Evolutionary conservation across 2,888 invertebrate genomes (phyloP).

Genomic region (Koerneria pararmatus): DNA sequence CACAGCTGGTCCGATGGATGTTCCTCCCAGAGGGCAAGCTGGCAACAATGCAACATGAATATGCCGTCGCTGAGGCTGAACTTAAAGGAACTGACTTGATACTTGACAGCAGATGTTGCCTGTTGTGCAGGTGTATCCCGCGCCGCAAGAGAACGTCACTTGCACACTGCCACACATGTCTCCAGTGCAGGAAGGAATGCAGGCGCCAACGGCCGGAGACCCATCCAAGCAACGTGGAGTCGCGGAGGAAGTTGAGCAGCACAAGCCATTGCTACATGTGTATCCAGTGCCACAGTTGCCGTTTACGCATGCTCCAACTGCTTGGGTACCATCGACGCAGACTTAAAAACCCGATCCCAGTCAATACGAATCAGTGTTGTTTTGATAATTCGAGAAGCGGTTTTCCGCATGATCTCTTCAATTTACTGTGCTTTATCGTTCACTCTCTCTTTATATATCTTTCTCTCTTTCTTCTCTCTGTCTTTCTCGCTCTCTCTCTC

Average conservation of each 20-base stretch:
- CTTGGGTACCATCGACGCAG: slow-evolving; percentile 59
- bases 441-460: too few relatives aligned
- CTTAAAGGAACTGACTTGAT: slow-evolving; percentile 28
- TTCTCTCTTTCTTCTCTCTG: too few relatives aligned
- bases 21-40: slow-evolving; percentile 53
- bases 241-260: slow-evolving; percentile 54
- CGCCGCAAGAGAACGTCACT: slow-evolving; percentile 50
- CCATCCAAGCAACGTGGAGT: slow-evolving; percentile 55
- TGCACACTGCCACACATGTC: slow-evolving; percentile 41
- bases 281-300: slow-evolving; percentile 58
- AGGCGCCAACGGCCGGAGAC: slow-evolving; percentile 47
- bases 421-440: too few relatives aligned
- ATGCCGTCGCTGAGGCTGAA: slow-evolving; percentile 23
- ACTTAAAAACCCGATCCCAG: slow-evolving; percentile 33
- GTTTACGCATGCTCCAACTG: slow-evolving; percentile 59
- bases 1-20: slow-evolving; percentile 52
- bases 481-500: too few relatives aligned
- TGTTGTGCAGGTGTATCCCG: slow-evolving; percentile 57
- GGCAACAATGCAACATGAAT: slow-evolving; percentile 20
- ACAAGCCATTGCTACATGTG: slow-evolving; percentile 58
- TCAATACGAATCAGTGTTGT: too few relatives aligned
- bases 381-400: too few relatives aligned
- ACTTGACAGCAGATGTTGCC: slow-evolving; percentile 58
- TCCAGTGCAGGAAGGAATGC: slow-evolving; percentile 44
- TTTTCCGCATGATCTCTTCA: too few relatives aligned